Base-by-base conservation (phyloP, 2,113 vertebrate species). In the Ardeotis arabs region DNA sequence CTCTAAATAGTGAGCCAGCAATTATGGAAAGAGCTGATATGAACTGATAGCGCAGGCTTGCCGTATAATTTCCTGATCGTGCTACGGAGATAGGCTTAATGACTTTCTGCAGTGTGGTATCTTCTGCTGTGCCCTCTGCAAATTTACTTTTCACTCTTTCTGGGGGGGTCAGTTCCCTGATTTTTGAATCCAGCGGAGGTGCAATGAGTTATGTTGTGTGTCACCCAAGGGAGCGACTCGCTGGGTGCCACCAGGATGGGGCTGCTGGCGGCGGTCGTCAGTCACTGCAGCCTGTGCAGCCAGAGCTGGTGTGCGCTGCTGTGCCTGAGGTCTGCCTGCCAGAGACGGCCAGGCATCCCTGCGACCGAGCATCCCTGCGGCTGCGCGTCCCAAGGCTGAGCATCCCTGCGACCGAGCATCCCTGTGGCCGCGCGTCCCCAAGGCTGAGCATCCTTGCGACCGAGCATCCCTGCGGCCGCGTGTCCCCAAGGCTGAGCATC, bases 191-290 rank as follows among this genome's bases (percentile, higher is more conserved):
- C 29, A 14, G 49, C 0, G 0, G 55, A 24, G 35, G 10, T 2
- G 5, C 31, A 12, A 2, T 21, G 39, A 27, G 29, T n/a, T 44
- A 2, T 0, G 7, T 2, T 37, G 62, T 23, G 19, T 52, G 50
- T 89, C 29, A 25, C 28, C 21, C 0, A 1, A 29, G 62, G 73
- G 31, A 78, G 35, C 0, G 2, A 13, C 2, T 9, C 0, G 0
- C 31, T 0, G 2, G 29, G 9, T 49, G 59, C 70, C 0, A 0
- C 58, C 21, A 14, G 59, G 14, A 31, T 0, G 1, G 37, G n/a
- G n/a, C 50, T 4, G 4, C 59, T 35, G 44, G 17, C n/a, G 5
- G 49, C 1, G 1, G 28, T n/a, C 11, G 4, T 11, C 0, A 5
- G 50, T 14, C 29, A 20, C 8, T 0, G 2, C 83, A 75, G 56